These are phyloP conservation scores for Porites lutea DNA, from an alignment of 64 coral and sea anemone species.

Conservation along the genomic window DNA sequence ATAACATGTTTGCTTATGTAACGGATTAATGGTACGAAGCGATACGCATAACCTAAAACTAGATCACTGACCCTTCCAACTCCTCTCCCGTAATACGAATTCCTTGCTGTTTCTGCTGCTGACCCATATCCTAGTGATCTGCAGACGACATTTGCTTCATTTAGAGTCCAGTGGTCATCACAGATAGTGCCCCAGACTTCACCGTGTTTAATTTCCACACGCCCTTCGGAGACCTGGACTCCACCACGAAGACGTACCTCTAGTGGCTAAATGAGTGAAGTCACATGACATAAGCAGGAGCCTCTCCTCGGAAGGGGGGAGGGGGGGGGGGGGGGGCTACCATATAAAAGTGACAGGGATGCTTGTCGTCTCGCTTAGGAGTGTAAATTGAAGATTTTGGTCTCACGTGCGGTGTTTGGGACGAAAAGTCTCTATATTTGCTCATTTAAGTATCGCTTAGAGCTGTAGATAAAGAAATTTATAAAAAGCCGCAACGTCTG, in stretches of 20 bases:
- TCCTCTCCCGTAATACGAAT: conserved; percentile 22
- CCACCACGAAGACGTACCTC: conserved; percentile 79
- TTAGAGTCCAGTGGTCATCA: conserved; percentile 60
- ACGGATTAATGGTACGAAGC: background rate
- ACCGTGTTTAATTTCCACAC: conserved; percentile 49
- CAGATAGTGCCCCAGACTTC: conserved; percentile 63
- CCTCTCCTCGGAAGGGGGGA: too few relatives aligned
- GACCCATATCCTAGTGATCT: conserved; percentile 48
- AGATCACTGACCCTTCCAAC: conserved; percentile 36
- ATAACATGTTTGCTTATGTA: too few relatives aligned
- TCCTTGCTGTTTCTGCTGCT: conserved; percentile 22
- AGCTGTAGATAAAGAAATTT: too few relatives aligned
- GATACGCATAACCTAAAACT: background rate
- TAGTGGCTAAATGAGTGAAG: background rate
- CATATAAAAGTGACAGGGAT: too few relatives aligned
- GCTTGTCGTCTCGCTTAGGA: too few relatives aligned
- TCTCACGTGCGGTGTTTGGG: too few relatives aligned
- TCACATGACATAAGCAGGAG: too few relatives aligned
- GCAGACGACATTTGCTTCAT: conserved; percentile 61
- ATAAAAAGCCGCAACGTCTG: too few relatives aligned
- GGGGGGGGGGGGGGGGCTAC: too few relatives aligned
- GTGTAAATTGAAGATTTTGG: too few relatives aligned
- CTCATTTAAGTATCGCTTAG: too few relatives aligned
- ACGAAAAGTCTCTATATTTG: too few relatives aligned
- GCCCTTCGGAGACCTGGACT: conserved; percentile 71